Conservation (phyloP, 2,113 vertebrate genomes). For the Passer montanus region DNA sequence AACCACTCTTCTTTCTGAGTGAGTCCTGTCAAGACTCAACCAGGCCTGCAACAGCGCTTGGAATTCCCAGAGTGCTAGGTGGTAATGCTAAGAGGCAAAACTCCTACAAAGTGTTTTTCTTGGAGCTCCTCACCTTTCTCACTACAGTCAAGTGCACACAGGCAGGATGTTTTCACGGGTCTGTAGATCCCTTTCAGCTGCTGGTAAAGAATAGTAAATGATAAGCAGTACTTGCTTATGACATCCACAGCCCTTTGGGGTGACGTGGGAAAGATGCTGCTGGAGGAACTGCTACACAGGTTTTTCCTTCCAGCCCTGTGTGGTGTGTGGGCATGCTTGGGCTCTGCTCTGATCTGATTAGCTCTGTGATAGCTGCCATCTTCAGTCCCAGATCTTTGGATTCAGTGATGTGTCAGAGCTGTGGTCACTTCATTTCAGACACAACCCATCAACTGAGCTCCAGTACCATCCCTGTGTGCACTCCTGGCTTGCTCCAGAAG, state of each 20-base stretch:
- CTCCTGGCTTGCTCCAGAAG: not conserved
- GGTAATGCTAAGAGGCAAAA: not conserved
- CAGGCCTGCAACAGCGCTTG: not conserved
- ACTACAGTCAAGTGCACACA: not conserved
- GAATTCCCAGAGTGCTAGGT: not conserved
- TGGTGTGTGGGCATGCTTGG: not conserved
- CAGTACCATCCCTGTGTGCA: not conserved
- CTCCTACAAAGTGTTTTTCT: slow-evolving; percentile 6
- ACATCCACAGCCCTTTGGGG: not conserved
- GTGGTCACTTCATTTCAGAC: not conserved
- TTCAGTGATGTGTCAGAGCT: not conserved
- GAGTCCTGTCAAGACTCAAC: not conserved
- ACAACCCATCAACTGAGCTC: not conserved
- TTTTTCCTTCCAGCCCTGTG: not conserved
- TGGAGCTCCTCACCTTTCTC: not conserved
- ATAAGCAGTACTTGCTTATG: not conserved
- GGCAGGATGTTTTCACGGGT: not conserved
- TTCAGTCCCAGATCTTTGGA: not conserved
- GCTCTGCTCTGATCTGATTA: not conserved
- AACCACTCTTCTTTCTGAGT: not conserved
- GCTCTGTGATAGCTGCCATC: not conserved
- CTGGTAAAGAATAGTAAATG: not conserved
- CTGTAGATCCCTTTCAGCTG: not conserved
- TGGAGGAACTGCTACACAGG: not conserved
- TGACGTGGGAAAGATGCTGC: not conserved